Conservation (phyloP, 2,797 vertebrate genomes). For the Chelon labrosus region DNA sequence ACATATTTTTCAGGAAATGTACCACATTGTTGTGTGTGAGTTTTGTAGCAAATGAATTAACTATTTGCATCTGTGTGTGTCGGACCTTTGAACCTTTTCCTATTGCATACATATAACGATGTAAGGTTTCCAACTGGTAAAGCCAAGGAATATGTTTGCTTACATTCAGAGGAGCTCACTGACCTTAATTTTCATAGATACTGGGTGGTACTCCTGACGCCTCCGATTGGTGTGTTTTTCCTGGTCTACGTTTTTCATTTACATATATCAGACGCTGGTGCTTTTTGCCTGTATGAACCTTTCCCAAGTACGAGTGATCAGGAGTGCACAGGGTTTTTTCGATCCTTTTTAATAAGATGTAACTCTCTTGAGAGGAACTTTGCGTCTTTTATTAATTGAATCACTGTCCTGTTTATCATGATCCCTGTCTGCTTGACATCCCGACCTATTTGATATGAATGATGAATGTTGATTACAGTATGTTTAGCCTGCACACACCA, state of each 20-base stretch:
- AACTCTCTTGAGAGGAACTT: background rate
- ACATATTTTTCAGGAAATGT: background rate
- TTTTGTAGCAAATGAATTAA: no score
- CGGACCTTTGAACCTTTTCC: background rate
- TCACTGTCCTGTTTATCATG: conserved; percentile 4
- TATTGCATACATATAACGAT: background rate
- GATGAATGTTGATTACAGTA: background rate
- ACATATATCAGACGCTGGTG: background rate
- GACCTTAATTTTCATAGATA: no score
- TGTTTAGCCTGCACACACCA: conserved; percentile 1
- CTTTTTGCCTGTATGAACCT: background rate
- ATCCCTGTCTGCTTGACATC: background rate
- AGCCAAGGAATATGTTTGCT: conserved; percentile 1
- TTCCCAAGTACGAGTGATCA: no score
- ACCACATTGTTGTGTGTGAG: background rate
- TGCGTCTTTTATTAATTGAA: background rate
- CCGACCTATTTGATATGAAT: no score
- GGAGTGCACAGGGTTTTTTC: no score
- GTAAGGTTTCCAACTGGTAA: background rate
- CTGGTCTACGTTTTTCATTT: background rate
- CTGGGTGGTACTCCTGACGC: no score
- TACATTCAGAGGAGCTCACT: conserved; percentile 4
- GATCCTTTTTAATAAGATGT: no score
- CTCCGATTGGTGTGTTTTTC: background rate
- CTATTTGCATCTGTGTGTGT: no score